phyloP scores from a whole-genome alignment of 1,140 invertebrate genomes.

The Galendromus occidentalis region DNA sequence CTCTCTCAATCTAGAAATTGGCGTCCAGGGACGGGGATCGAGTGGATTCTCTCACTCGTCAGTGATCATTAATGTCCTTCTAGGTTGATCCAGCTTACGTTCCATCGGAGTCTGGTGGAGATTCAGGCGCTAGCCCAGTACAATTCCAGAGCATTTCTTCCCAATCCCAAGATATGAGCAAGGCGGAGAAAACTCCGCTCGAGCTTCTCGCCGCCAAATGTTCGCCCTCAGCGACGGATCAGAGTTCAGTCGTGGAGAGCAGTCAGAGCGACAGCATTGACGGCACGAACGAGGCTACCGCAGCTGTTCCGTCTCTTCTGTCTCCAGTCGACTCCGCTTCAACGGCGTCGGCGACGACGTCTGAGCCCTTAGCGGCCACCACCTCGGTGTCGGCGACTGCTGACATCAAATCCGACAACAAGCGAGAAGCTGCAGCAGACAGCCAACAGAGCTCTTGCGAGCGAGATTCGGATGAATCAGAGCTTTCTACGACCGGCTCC shows the following conservation, averaged over 20 bases:
- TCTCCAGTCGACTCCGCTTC: no score
- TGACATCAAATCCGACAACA: no score
- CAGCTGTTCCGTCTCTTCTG: no score
- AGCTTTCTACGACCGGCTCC: no score
- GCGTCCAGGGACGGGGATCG: not conserved
- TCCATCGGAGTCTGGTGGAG: not conserved
- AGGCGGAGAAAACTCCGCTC: not conserved
- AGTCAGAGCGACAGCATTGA: not conserved
- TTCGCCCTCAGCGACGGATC: not conserved
- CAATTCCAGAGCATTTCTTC: conserved; percentile 4
- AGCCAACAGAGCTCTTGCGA: no score
- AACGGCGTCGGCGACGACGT: no score
- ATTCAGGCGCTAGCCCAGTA: not conserved
- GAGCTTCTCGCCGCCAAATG: no score
- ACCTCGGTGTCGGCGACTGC: no score
- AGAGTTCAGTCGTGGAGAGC: conserved; percentile 5
- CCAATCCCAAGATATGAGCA: not conserved
- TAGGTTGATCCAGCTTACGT: not conserved
- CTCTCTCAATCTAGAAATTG: not conserved
- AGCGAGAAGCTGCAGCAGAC: no score
- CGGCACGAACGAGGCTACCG: no score
- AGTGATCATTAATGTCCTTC: not conserved
- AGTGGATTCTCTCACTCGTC: not conserved
- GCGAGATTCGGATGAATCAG: no score
- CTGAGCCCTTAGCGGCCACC: no score